These are phyloP conservation scores for Brevimyrus niger DNA, from an alignment of 2,113 vertebrate genomes.

Conservation along the genomic window DNA sequence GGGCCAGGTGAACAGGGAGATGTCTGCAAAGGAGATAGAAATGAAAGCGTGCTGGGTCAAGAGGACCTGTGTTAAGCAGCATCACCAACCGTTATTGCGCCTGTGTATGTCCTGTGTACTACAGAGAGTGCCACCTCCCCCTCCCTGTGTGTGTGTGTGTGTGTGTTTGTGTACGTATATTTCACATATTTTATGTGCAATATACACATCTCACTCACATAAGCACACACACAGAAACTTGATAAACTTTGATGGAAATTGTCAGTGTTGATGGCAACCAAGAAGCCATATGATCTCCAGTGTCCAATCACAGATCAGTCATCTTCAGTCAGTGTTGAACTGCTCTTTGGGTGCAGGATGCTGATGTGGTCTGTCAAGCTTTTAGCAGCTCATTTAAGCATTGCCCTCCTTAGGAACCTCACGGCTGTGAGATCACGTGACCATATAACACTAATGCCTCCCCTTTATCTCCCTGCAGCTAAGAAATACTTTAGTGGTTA, in stretches of 20 bases:
- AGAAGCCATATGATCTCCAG: not conserved
- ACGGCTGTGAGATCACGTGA: not conserved
- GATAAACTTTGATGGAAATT: not conserved
- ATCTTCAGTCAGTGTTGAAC: not conserved
- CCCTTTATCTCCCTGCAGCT: not conserved
- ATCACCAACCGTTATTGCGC: not conserved
- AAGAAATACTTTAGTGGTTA: constrained; percentile 1
- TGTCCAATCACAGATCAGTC: not conserved
- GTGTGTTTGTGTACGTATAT: not conserved
- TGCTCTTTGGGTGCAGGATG: not conserved
- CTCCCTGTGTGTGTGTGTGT: not conserved
- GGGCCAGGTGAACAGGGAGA: not conserved
- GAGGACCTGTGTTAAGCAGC: not conserved
- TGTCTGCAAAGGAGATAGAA: not conserved
- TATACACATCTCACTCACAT: not conserved
- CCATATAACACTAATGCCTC: not conserved
- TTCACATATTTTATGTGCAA: too few relatives aligned
- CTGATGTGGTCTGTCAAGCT: not conserved
- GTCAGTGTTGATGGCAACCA: not conserved
- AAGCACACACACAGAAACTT: not conserved
- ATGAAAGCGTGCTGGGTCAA: not conserved
- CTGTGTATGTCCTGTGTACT: not conserved
- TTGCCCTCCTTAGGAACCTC: not conserved
- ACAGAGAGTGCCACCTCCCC: not conserved
- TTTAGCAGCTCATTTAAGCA: not conserved